Percentiles rank a stretch among this genome's conserved stretches.
phyloP scores from a whole-genome alignment of 2,888 invertebrate species.

The Lissocephala sabroskyi region DNA sequence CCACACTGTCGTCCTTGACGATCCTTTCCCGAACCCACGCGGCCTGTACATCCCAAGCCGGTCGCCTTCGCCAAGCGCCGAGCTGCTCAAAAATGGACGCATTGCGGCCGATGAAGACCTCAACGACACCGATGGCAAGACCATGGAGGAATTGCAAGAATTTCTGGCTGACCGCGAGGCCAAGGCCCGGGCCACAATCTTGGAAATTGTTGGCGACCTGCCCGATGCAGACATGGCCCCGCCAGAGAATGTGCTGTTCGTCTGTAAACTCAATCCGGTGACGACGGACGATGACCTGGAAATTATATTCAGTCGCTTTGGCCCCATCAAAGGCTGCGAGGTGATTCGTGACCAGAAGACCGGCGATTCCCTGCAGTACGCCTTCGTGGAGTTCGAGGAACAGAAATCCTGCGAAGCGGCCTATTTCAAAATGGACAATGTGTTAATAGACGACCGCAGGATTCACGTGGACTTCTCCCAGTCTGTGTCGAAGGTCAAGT shows the following conservation, averaged over 20 bases:
- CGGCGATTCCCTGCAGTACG: conserved; percentile 97
- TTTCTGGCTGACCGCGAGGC: conserved; percentile 93
- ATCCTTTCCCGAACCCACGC: conserved; percentile 93
- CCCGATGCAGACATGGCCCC: conserved; percentile 98
- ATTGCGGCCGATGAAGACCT: conserved; percentile 96
- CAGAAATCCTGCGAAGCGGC: conserved; percentile 96
- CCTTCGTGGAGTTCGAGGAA: conserved; percentile 97
- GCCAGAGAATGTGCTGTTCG: conserved; percentile 98
- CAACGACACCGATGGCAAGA: conserved; percentile 90
- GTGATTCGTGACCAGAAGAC: conserved; percentile 95
- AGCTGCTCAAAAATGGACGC: conserved; percentile 85
- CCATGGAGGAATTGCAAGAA: conserved; percentile 88
- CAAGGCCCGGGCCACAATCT: conserved; percentile 94
- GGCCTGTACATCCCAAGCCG: conserved; percentile 84
- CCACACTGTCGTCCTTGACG: conserved; percentile 95
- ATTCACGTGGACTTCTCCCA: conserved; percentile 99
- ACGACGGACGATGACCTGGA: conserved; percentile 98
- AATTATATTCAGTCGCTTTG: conserved; percentile 98
- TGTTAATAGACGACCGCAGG: conserved; percentile 96
- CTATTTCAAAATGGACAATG: conserved; percentile 99
- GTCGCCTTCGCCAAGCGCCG: conserved; percentile 91
- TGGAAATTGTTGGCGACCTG: conserved; percentile 98
- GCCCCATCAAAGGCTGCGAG: conserved; percentile 93
- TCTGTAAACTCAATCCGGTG: conserved; percentile 98
- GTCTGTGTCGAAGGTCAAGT: conserved; percentile 94